Conservation (phyloP, 2,888 invertebrate species). For the Synergus laeviventris region DNA sequence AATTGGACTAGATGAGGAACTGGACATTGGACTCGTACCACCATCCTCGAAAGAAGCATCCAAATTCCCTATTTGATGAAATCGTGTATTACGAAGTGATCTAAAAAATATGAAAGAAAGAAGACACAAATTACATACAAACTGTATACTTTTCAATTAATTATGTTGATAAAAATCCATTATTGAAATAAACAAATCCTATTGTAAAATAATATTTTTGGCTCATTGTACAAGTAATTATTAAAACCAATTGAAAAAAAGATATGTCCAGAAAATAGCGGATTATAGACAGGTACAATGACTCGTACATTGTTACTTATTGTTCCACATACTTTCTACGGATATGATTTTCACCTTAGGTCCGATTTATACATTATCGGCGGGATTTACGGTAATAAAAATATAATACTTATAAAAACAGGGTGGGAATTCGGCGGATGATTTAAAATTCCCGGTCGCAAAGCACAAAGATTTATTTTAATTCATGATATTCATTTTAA, state of each 20-base stretch:
- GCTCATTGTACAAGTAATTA: neutral
- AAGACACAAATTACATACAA: neutral
- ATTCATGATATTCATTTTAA: too few species aligned
- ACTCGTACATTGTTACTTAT: neutral
- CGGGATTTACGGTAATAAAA: neutral
- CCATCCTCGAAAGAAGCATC: conserved; percentile 4
- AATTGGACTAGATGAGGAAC: conserved; percentile 23
- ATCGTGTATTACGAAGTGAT: neutral
- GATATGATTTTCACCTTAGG: neutral
- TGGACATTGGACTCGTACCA: conserved; percentile 21
- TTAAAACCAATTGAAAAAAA: neutral
- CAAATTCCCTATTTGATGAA: conserved; percentile 33
- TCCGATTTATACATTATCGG: neutral
- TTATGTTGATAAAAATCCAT: neutral
- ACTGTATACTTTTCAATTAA: neutral
- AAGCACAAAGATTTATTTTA: too few species aligned
- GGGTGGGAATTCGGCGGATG: too few species aligned
- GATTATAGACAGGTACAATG: neutral
- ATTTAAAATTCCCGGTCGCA: too few species aligned
- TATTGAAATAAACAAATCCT: neutral
- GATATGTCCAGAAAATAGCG: neutral
- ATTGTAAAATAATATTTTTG: neutral
- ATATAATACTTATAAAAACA: too few species aligned
- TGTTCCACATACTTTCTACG: neutral
- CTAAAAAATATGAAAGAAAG: neutral